Percentiles rank a stretch among this genome's conserved stretches.
Conservation (phyloP, 2,797 vertebrate genomes). For the Crenuchus spilurus region DNA sequence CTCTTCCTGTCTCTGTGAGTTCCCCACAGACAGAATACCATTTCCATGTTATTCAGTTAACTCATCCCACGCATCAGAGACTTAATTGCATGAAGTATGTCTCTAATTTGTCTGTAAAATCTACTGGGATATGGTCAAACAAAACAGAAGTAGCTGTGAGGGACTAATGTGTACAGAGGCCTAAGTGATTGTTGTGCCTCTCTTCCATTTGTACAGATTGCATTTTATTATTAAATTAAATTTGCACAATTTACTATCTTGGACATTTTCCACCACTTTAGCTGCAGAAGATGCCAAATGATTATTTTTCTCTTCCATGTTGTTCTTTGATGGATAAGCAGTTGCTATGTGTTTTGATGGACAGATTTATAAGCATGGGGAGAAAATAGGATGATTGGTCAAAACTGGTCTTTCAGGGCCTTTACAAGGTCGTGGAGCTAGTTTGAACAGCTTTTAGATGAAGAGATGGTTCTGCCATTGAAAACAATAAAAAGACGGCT, state of each 20-base stretch:
- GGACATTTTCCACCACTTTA: not conserved
- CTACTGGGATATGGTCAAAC: too few relatives aligned
- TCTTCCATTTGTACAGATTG: not conserved
- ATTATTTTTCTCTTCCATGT: not conserved
- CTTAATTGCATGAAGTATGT: too few relatives aligned
- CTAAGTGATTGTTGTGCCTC: too few relatives aligned
- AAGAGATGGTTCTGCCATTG: not conserved
- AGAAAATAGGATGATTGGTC: not conserved
- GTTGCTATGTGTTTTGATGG: not conserved
- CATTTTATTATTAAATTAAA: not conserved
- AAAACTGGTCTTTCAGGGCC: not conserved
- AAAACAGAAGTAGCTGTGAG: too few relatives aligned
- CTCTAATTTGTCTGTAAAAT: too few relatives aligned
- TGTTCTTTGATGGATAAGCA: not conserved
- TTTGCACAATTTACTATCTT: not conserved
- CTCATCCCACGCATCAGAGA: too few relatives aligned
- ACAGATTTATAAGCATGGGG: not conserved
- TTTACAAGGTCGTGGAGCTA: not conserved
- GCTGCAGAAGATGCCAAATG: too few relatives aligned
- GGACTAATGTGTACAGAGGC: too few relatives aligned
- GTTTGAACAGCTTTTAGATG: slow-evolving; percentile 27
- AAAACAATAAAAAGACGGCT: too few relatives aligned
- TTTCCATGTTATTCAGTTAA: too few relatives aligned
- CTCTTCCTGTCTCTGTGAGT: too few relatives aligned
- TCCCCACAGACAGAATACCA: too few relatives aligned